Evolutionary conservation across 2,797 vertebrate genomes (phyloP), one percentile per base, ranked within the genome.

Genomic region (Pachyuromys duprasi): DNA sequence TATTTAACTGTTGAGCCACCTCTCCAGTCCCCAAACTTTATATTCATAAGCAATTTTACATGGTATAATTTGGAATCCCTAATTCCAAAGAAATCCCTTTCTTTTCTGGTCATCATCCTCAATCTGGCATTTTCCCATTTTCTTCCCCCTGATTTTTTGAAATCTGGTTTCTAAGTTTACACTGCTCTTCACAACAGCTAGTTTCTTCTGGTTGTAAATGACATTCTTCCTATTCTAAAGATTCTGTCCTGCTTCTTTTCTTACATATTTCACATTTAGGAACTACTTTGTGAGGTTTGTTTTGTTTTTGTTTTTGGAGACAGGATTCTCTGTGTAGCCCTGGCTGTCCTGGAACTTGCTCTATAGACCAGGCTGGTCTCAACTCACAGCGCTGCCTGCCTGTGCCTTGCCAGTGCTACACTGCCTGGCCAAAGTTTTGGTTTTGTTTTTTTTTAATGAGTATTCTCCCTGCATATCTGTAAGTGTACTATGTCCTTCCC

Each of bases 141-240:
- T 83, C 33, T 72, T 69, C 55, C 45, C 36, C 33, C 69, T n/a
- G 31, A 65, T 26, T 55, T 75, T 86, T 33, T 69, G 86, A 92
- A 81, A 57, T 26, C 36, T 76, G n/a, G 69, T 49, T 93, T 93
- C 87, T 79, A 45, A 65, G 72, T 33, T 84, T 55, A 57, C 18
- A 36, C 36, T 53, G 36, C 20, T 74, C 83, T 62, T 74, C 26
- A 6, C 31, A 79, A 74, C 9, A 70, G 87, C 62, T 76, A 65
- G n/a, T n/a, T n/a, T n/a, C n/a, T 94, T 72, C 83, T 70, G 36
- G n/a, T 69, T 94, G 63, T 86, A 36, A 15, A 62, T 12, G n/a
- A n/a, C n/a, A n/a, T n/a, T n/a, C 24, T 11, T 76, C 49, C 70
- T 81, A 62, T 11, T 84, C 57, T 84, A 55, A 80, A 92, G 55